These are phyloP conservation scores for Nineta flava DNA, from an alignment of 2,888 invertebrate species.

Conservation along the genomic window DNA sequence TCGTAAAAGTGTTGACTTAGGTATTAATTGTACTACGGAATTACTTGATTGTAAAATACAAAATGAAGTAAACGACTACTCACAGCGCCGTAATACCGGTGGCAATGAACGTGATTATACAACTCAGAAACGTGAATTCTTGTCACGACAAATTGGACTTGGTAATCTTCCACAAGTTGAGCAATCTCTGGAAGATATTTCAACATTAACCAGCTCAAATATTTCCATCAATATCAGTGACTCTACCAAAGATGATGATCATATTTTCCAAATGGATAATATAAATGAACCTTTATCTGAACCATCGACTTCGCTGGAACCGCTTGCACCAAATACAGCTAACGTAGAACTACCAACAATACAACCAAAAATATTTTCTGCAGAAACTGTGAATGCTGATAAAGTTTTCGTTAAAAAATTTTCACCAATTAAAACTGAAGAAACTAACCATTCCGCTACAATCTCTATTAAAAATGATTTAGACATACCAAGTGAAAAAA, in stretches of 20 bases:
- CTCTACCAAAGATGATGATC: conserved; percentile 13
- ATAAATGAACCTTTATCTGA: conserved; percentile 36
- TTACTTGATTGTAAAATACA: conserved; percentile 29
- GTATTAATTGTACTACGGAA: conserved; percentile 15
- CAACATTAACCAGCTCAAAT: conserved; percentile 17
- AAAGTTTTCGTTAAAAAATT: conserved; percentile 48
- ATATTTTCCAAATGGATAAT: conserved; percentile 49
- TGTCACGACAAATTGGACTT: conserved; percentile 26
- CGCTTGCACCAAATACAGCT: conserved; percentile 20
- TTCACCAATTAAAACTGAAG: conserved; percentile 34
- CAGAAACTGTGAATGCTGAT: conserved; percentile 34
- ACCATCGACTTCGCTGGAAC: conserved; percentile 33
- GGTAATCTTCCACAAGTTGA: conserved; percentile 23
- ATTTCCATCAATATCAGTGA: background rate
- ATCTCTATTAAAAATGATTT: background rate
- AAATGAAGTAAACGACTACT: conserved; percentile 53
- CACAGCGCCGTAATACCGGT: conserved; percentile 36
- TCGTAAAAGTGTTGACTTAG: conserved; percentile 24
- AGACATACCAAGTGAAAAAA: conserved; percentile 7
- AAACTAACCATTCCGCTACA: background rate
- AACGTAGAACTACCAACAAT: too few relatives aligned
- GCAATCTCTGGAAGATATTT: conserved; percentile 23
- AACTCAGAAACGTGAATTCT: conserved; percentile 22
- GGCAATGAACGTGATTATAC: conserved; percentile 21
- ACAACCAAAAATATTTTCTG: conserved; percentile 34